phyloP scores from a whole-genome alignment of 2,888 invertebrate genomes.

The Clistopyga incitator region DNA sequence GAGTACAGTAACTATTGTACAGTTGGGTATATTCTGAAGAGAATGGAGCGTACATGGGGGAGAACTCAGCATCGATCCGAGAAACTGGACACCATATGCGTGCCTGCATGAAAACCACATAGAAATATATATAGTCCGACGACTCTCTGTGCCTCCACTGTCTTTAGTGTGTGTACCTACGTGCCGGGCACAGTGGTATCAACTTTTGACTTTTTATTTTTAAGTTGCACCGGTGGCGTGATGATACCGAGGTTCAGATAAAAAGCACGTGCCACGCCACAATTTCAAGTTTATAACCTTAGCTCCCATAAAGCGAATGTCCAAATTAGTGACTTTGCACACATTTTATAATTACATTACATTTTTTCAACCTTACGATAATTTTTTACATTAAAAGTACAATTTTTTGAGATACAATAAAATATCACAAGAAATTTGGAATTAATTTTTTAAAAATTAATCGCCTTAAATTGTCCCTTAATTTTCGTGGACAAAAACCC shows the following conservation, averaged over 20 bases:
- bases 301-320: too few relatives aligned
- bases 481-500: too few relatives aligned
- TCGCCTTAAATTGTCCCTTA: too few relatives aligned
- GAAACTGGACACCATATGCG: conserved; percentile 66
- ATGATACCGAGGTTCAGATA: conserved; percentile 27
- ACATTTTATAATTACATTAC: too few relatives aligned
- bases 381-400: too few relatives aligned
- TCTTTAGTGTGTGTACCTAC: conserved; percentile 8
- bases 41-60: conserved; percentile 47
- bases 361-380: too few relatives aligned
- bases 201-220: background rate
- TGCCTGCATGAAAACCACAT: conserved; percentile 56
- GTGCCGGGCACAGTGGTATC: background rate
- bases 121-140: conserved; percentile 24
- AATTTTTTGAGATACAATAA: too few relatives aligned
- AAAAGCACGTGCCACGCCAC: background rate
- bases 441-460: too few relatives aligned
- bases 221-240: conserved; percentile 13
- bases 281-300: too few relatives aligned
- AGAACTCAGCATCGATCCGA: conserved; percentile 62
- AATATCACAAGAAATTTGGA: too few relatives aligned
- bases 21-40: conserved; percentile 54
- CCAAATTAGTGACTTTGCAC: too few relatives aligned
- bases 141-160: background rate
- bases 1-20: conserved; percentile 33